These are phyloP conservation scores for Pan paniscus DNA, from an alignment of 2,113 vertebrate species.

Conservation along the genomic window DNA sequence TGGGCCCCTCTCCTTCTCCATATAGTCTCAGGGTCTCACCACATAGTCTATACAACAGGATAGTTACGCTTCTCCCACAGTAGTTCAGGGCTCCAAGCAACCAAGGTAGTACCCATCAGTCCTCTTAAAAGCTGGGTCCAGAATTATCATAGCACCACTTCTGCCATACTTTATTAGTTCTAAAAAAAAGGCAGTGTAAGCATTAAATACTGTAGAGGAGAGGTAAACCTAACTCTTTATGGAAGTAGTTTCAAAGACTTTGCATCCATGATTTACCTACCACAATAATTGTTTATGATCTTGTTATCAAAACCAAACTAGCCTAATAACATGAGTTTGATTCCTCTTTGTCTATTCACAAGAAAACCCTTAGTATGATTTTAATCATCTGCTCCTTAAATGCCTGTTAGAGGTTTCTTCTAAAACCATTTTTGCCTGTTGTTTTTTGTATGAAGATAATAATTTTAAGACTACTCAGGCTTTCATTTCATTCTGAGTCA, in stretches of 20 bases:
- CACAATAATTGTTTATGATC: not conserved
- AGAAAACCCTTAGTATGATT: not conserved
- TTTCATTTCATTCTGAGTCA: constrained; percentile 44
- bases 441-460: not conserved
- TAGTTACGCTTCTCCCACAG: not conserved
- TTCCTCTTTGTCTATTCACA: not conserved
- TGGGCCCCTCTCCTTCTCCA: not conserved
- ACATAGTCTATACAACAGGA: not conserved
- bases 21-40: not conserved
- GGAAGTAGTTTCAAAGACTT: not conserved
- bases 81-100: not conserved
- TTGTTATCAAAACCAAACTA: not conserved
- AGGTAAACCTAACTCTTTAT: not conserved
- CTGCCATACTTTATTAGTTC: not conserved
- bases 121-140: not conserved
- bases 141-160: not conserved
- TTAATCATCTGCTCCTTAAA: not conserved
- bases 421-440: not conserved
- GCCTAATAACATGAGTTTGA: not conserved
- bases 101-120: not conserved
- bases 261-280: not conserved
- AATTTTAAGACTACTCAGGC: not conserved
- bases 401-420: not conserved
- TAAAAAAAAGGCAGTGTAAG: not conserved
- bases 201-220: not conserved